phyloP scores from a whole-genome alignment of 2,797 vertebrate genomes.

The Atherinosoma microstoma region DNA sequence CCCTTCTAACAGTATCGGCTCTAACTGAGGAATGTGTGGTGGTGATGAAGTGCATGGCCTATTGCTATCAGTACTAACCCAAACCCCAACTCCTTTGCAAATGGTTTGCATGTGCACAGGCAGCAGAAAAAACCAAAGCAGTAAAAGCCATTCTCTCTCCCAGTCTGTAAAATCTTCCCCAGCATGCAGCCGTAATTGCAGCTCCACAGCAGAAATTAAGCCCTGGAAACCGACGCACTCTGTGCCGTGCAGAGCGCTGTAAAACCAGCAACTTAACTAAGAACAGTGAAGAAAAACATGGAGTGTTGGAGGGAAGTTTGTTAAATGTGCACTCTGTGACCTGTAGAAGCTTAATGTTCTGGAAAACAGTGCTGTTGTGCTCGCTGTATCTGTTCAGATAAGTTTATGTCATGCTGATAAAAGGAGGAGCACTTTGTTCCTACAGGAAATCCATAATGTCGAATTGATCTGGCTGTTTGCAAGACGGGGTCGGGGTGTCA shows the following conservation, averaged over 20 bases:
- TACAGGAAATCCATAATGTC: background rate
- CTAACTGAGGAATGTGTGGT: constrained; percentile 14
- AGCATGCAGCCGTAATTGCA: constrained; percentile 68
- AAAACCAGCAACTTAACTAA: constrained; percentile 50
- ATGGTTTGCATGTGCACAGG: constrained; percentile 15
- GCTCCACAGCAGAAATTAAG: constrained; percentile 69
- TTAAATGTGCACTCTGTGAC: constrained; percentile 64
- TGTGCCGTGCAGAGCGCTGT: constrained; percentile 34
- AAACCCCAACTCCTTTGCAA: constrained; percentile 19
- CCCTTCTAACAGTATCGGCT: background rate
- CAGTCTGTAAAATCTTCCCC: constrained; percentile 72
- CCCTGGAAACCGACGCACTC: constrained; percentile 40
- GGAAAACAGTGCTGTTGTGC: background rate
- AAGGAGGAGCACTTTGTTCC: constrained; percentile 3
- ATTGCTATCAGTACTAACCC: background rate
- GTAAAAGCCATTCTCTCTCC: constrained; percentile 48
- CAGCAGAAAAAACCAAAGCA: constrained; percentile 16
- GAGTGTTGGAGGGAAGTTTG: constrained; percentile 49
- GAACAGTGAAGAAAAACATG: constrained; percentile 25
- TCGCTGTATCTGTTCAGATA: background rate
- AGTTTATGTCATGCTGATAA: constrained; percentile 16
- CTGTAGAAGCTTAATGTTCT: constrained; percentile 17
- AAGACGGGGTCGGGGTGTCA: background rate
- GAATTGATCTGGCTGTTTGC: background rate
- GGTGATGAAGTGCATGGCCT: constrained; percentile 1